Evolutionary conservation across 2,113 vertebrate species (phyloP).

Genomic region (Sturnus vulgaris): DNA sequence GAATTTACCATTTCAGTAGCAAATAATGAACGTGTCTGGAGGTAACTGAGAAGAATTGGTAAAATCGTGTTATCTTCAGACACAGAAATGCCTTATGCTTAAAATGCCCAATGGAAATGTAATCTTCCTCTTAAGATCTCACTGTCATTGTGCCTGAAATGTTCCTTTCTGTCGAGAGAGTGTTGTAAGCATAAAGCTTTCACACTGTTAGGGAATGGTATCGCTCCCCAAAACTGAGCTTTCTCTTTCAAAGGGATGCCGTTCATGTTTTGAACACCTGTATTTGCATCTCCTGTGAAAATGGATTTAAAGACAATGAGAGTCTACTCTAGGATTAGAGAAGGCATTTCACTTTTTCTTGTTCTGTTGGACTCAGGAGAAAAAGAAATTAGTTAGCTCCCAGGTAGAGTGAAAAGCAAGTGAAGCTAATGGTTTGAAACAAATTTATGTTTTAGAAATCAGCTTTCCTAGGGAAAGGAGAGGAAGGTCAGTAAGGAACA

Average conservation of each 20-base stretch:
- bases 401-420: background rate
- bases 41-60: background rate
- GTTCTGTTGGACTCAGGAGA: background rate
- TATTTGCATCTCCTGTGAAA: background rate
- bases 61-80: background rate
- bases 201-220: background rate
- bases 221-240: background rate
- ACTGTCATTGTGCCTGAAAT: background rate
- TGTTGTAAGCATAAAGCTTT: background rate
- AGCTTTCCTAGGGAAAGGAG: background rate
- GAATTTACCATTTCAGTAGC: background rate
- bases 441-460: background rate
- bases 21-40: background rate
- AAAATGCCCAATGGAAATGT: background rate
- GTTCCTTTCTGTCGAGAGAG: background rate
- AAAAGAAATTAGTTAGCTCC: background rate
- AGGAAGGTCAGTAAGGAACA: background rate
- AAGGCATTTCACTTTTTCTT: background rate
- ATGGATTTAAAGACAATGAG: background rate
- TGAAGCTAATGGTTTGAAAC: background rate
- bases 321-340: background rate
- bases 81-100: background rate
- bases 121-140: constrained; percentile 8
- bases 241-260: background rate
- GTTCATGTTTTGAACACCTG: background rate